A percentile compares a stretch with the other conserved stretches of the same genome.
Evolutionary conservation across 2,113 vertebrate species (phyloP).

Genomic region (Hypanus sabinus): DNA sequence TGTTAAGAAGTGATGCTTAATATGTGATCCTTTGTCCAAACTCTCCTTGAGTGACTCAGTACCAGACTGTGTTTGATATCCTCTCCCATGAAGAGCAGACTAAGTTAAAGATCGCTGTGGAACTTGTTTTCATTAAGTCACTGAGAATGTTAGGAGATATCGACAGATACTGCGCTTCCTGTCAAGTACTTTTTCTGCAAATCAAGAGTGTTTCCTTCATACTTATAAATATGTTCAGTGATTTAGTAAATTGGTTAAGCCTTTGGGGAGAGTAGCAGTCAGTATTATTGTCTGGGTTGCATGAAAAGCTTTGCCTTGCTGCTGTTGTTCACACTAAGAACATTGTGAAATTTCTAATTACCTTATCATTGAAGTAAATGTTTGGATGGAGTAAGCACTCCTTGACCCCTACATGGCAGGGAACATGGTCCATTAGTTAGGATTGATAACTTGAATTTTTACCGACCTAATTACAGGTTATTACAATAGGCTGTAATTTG

Average conservation of each 20-base stretch:
- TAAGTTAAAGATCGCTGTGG: not conserved
- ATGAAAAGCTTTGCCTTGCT: constrained; percentile 63
- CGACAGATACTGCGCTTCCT: not conserved
- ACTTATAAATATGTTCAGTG: not conserved
- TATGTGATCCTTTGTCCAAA: too few species aligned
- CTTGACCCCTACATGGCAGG: constrained; percentile 75
- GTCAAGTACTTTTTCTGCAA: not conserved
- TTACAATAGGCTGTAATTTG: constrained; percentile 90
- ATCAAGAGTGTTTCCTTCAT: not conserved
- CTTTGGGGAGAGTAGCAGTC: not conserved
- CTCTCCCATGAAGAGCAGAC: too few species aligned
- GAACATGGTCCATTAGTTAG: constrained; percentile 75
- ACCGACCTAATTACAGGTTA: constrained; percentile 81
- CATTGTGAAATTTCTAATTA: constrained; percentile 80
- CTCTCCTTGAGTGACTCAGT: too few species aligned
- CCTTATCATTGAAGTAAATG: constrained; percentile 81
- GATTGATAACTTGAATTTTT: constrained; percentile 75
- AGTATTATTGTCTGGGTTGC: constrained; percentile 54
- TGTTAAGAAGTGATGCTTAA: too few species aligned
- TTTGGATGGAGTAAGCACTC: constrained; percentile 73
- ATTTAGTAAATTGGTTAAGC: not conserved
- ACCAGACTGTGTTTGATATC: too few species aligned
- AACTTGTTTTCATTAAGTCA: not conserved
- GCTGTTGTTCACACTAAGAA: constrained; percentile 66
- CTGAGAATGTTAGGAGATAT: not conserved